Percentiles rank a stretch among this genome's conserved stretches.
Conservation (phyloP, 2,888 invertebrate genomes). For the Tetragonula carbonaria region DNA sequence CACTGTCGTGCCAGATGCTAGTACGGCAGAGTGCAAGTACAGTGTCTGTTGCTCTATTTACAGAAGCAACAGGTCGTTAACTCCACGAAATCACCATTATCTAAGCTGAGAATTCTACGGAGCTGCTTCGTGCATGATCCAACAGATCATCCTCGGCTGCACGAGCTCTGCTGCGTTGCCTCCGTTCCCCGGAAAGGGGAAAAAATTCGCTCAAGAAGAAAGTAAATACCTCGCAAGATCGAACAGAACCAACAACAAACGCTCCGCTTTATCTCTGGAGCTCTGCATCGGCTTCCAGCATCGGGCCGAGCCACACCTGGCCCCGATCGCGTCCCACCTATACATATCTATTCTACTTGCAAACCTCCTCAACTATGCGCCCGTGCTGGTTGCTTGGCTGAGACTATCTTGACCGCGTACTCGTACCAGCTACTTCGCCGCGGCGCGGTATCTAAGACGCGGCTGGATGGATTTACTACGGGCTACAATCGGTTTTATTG, state of each 20-base stretch:
- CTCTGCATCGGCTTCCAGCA: constrained; percentile 45
- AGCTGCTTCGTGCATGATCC: not conserved
- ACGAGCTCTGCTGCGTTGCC: too few species aligned
- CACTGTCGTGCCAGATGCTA: not conserved
- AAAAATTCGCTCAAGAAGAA: not conserved
- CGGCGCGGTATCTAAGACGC: constrained; percentile 47
- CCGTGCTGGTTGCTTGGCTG: constrained; percentile 30
- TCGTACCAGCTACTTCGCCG: constrained; percentile 32
- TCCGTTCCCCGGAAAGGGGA: too few species aligned
- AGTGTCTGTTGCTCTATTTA: not conserved
- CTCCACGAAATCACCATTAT: not conserved
- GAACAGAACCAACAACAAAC: constrained; percentile 41
- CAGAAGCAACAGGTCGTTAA: not conserved
- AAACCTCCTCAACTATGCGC: constrained; percentile 58
- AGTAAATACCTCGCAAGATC: constrained; percentile 14
- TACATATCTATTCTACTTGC: constrained; percentile 73
- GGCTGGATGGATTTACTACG: constrained; percentile 56
- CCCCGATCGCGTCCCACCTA: constrained; percentile 79
- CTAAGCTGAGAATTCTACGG: not conserved
- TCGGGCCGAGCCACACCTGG: constrained; percentile 80
- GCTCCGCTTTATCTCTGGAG: constrained; percentile 43
- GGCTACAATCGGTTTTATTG: constrained; percentile 56
- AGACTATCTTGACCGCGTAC: constrained; percentile 47
- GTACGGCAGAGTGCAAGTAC: not conserved
- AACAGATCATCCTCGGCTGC: not conserved